Evolutionary conservation across 2,113 vertebrate species (phyloP).

Genomic region (Colaptes auratus): DNA sequence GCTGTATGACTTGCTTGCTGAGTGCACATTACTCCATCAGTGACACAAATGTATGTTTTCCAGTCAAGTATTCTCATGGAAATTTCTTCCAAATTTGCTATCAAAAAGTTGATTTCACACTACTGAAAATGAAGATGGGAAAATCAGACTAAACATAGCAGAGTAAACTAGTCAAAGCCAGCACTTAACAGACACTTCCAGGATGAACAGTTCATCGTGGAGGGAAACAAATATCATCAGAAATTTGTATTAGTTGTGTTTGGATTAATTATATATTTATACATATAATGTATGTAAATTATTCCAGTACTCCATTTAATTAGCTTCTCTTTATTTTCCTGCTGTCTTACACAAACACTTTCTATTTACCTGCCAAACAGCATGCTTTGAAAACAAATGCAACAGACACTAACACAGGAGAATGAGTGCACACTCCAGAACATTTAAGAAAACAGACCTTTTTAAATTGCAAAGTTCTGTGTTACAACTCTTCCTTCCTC

Average conservation of each 20-base stretch:
- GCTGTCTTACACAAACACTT: slow-evolving; percentile 19
- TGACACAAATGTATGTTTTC: not conserved
- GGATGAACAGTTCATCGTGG: not conserved
- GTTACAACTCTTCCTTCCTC: not conserved
- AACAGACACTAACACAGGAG: not conserved
- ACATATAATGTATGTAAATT: not conserved
- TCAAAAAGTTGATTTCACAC: not conserved
- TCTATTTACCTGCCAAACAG: not conserved
- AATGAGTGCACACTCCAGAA: not conserved
- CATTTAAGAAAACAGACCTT: slow-evolving; percentile 6
- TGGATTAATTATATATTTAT: not conserved
- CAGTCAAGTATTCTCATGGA: not conserved
- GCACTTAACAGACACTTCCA: not conserved
- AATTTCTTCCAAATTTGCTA: not conserved
- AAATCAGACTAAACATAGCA: not conserved
- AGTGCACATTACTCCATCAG: not conserved
- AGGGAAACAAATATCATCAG: not conserved
- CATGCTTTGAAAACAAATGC: slow-evolving; percentile 5
- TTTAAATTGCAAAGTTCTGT: not conserved
- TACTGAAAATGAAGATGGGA: not conserved
- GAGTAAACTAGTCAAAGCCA: not conserved
- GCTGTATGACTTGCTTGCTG: not conserved
- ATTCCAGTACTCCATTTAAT: slow-evolving; percentile 12
- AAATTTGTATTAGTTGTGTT: not conserved
- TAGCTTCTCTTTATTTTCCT: slow-evolving; percentile 37